Evolutionary conservation across 2,888 invertebrate species (phyloP).

Genomic region (Dusona sp.): DNA sequence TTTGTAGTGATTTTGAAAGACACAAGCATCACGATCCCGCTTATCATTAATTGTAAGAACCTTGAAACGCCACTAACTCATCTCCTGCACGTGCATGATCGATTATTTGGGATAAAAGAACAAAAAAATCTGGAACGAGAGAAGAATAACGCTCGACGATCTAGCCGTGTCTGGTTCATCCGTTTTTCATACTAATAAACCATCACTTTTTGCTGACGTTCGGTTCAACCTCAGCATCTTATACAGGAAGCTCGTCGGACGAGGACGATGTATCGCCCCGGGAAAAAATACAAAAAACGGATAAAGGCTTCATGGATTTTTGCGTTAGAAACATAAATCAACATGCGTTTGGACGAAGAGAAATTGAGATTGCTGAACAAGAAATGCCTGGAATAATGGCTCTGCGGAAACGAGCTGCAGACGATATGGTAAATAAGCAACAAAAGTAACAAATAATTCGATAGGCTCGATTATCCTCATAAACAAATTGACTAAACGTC

Average conservation of each 20-base stretch:
- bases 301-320: slow-evolving; percentile 94
- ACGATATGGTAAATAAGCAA: slow-evolving; percentile 89
- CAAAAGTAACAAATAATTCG: neutral
- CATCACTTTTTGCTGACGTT: slow-evolving; percentile 71
- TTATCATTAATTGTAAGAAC: slow-evolving; percentile 33
- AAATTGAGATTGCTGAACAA: slow-evolving; percentile 99
- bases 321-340: slow-evolving; percentile 97
- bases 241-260: slow-evolving; percentile 95
- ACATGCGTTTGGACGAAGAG: slow-evolving; percentile 96
- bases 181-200: slow-evolving; percentile 70
- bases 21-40: neutral
- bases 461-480: fast-evolving
- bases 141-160: slow-evolving; percentile 50
- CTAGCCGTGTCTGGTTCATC: slow-evolving; percentile 60
- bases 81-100: slow-evolving; percentile 58
- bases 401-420: slow-evolving; percentile 94
- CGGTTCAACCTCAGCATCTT: slow-evolving; percentile 82
- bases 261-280: slow-evolving; percentile 97
- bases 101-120: neutral
- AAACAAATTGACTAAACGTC: neutral
- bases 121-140: slow-evolving; percentile 13
- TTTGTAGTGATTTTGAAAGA: slow-evolving; percentile 7
- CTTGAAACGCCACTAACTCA: slow-evolving; percentile 34
- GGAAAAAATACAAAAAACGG: slow-evolving; percentile 95
- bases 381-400: slow-evolving; percentile 99